Conservation (phyloP, 2,888 invertebrate species). For the Arctia plantaginis region DNA sequence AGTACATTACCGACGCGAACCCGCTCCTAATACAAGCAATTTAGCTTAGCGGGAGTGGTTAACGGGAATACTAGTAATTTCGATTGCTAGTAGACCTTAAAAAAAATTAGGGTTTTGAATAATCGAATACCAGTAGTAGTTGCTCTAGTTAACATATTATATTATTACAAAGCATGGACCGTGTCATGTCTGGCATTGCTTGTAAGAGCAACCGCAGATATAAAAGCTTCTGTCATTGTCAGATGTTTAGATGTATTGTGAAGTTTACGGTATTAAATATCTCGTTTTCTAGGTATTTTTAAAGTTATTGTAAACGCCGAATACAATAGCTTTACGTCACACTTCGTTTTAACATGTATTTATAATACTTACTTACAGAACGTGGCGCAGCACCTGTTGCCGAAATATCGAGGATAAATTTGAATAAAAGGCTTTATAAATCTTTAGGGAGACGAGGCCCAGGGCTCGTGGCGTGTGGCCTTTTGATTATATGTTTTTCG, state of each 20-base stretch:
- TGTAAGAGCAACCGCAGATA: constrained; percentile 12
- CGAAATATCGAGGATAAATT: too few species aligned
- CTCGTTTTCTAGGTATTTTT: constrained; percentile 2
- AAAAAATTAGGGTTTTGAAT: too few species aligned
- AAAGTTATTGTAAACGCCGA: background rate
- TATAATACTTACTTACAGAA: too few species aligned
- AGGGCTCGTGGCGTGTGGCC: too few species aligned
- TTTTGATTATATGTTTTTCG: too few species aligned
- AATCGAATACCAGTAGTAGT: background rate
- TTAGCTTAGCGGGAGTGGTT: too few species aligned
- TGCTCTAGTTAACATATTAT: background rate
- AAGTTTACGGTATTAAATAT: constrained; percentile 13
- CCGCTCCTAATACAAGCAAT: too few species aligned
- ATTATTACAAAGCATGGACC: background rate
- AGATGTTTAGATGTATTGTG: constrained; percentile 4
- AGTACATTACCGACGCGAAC: too few species aligned
- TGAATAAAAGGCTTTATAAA: too few species aligned
- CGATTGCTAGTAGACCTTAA: too few species aligned
- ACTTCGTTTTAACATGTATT: constrained; percentile 3
- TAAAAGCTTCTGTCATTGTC: constrained; percentile 12
- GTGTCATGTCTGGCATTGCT: constrained; percentile 10
- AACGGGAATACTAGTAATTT: too few species aligned
- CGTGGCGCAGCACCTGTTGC: background rate
- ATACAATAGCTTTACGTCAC: background rate
- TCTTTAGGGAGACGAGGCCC: too few species aligned